Evolutionary conservation across 1,140 invertebrate genomes (phyloP), one percentile per base, ranked within the genome.

Genomic region (Drosophila pseudoananassae): DNA sequence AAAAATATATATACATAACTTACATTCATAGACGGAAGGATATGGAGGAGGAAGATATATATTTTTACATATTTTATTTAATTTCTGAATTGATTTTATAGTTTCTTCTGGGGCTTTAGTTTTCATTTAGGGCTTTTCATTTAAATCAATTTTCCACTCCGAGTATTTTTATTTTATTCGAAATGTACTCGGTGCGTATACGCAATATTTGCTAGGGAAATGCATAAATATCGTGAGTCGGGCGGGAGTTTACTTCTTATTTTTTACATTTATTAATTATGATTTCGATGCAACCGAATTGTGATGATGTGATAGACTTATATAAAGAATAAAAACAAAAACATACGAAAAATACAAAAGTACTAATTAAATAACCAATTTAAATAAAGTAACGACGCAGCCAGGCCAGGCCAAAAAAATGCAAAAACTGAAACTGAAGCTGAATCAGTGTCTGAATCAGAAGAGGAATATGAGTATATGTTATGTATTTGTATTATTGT

Each of bases 301-400:
- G 83, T 87, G 83, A 87, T 87, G 83, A 87, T 87, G 83, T 87
- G 83, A 87, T 87, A 87, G 83, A 87, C 83, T 87, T 87, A 87
- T 85, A 85, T 83, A 88, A 87, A 70, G 38, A 15, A 87, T 83
- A 87, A 87, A 70, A 64, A 36, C 33, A 36, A 36, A 36, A 36
- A 36, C 33, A 36, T 36, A 31, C 68, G 69, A 69, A 76, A 77
- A 74, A 74, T 74, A 75, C 71, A 75, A 77, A 77, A 38, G 73
- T 84, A 84, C 76, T 72, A 84, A 85, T 84, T 79, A 83, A 43
- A 83, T 78, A 82, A 87, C 58, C 83, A 75, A 85, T 73, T 81
- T 63, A 74, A 81, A 76, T 54, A 56, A 76, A 76, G 61, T 59
- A 74, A 63, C 36, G 59, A 63, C 36, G 59, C 64, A 63, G 60